Evolutionary conservation across 2,113 vertebrate genomes (phyloP).

Genomic region (Eidolon helvum): DNA sequence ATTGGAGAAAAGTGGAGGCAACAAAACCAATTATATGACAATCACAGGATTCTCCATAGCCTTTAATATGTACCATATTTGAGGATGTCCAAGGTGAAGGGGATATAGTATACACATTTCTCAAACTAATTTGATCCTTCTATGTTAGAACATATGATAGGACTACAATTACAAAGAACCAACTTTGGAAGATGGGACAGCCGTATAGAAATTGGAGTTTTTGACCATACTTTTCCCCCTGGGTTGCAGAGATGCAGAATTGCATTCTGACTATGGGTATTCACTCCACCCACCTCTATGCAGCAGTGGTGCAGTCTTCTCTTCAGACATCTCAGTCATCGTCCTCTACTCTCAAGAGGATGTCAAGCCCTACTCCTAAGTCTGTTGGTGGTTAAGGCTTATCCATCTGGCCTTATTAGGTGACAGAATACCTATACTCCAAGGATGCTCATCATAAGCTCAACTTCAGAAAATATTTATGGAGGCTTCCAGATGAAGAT

Average conservation of each 20-base stretch:
- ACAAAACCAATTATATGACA: not conserved
- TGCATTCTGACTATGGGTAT: not conserved
- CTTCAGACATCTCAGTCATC: not conserved
- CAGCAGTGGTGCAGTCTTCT: not conserved
- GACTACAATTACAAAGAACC: not conserved
- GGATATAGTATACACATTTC: not conserved
- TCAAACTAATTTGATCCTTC: not conserved
- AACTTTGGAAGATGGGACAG: not conserved
- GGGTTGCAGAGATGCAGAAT: not conserved
- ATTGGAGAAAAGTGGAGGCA: not conserved
- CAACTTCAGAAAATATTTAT: not conserved
- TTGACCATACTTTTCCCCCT: not conserved
- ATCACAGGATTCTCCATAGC: not conserved
- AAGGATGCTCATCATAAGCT: not conserved
- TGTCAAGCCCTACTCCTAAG: not conserved
- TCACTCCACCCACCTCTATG: not conserved
- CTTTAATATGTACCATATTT: not conserved
- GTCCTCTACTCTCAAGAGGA: not conserved
- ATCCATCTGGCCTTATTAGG: not conserved
- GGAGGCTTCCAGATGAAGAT: not conserved
- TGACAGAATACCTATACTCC: not conserved
- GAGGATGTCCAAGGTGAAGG: not conserved
- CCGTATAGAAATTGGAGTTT: not conserved
- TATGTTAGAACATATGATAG: not conserved
- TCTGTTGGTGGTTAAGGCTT: not conserved